Base-by-base conservation (phyloP, 92 coral and sea anemone genomes). In the Phenganax marumi region DNA sequence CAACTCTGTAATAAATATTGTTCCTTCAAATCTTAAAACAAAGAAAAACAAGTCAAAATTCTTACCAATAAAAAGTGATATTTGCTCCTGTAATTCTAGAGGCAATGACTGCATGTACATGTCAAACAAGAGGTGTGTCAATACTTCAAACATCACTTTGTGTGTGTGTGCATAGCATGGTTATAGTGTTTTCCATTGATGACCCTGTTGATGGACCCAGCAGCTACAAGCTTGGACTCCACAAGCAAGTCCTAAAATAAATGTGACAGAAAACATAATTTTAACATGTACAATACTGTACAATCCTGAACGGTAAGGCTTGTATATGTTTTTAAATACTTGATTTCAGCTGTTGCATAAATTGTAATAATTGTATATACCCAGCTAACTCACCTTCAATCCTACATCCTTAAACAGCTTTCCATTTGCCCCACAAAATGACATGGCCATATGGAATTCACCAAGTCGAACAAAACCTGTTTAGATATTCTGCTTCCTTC, bases 401-500 rank as follows among this genome's bases (percentile, higher is more conserved):
- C 85, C 85, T 57, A 71, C 88, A 84, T 84, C 87, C 52, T 62
- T 55, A 17, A 76, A 84, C 53, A 84, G 18, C 56, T 62, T 84
- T 18, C 73, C 68, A n/a, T 57, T 76, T 48, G 83, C 87, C 13
- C 73, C 26, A 52, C 68, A 52, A 76, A 53, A 84, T 18, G 83
- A 57, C 87, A 84, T 84, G 10, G 39, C 78, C 25, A 55, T 65
- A 25, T 84, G 87, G 68, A 84, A 84, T 51, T 54, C 83, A 22
- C 87, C 87, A 58, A 84, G 76, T 39, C 87, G 82, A 46, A 84
- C 63, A 39, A 61, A 84, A 73, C 72, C 61, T 46, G 26, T 76
- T 76, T 22, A 55, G 52, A 46, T 54, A 84, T 10, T 84, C 61
- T 50, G 12, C 57, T 14, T 84, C 58, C 63, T 84, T 84, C 87